Evolutionary conservation across 2,797 vertebrate species (phyloP).

Genomic region (Danio choprae): DNA sequence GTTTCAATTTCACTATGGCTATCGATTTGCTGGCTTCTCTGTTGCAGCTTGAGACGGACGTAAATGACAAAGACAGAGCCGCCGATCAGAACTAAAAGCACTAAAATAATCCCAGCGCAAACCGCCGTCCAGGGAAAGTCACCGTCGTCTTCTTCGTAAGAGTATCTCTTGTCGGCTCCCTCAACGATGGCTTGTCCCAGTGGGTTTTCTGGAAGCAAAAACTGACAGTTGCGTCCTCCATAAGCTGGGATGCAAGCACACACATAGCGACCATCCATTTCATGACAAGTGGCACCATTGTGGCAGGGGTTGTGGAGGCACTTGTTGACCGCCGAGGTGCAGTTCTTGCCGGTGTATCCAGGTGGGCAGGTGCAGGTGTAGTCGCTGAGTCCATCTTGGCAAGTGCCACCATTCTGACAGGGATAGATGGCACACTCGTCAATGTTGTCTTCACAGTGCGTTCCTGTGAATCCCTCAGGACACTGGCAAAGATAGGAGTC

Average conservation of each 20-base stretch:
- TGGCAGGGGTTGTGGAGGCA: constrained; percentile 94
- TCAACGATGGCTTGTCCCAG: constrained; percentile 73
- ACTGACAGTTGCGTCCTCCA: constrained; percentile 95
- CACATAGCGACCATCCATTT: constrained; percentile 88
- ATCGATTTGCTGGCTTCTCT: constrained; percentile 80
- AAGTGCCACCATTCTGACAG: constrained; percentile 91
- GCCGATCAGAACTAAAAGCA: constrained; percentile 90
- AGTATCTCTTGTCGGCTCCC: constrained; percentile 74
- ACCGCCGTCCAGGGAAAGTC: constrained; percentile 94
- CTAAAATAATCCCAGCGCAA: constrained; percentile 91
- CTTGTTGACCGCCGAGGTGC: constrained; percentile 87
- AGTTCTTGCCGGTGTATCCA: constrained; percentile 93
- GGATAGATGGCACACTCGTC: constrained; percentile 87
- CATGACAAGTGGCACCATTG: constrained; percentile 96
- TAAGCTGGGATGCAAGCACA: constrained; percentile 93
- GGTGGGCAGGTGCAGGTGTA: constrained; percentile 93
- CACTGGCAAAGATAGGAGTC: constrained; percentile 94
- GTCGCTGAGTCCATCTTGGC: constrained; percentile 86
- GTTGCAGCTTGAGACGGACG: constrained; percentile 87
- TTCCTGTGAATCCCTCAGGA: constrained; percentile 89
- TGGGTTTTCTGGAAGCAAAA: constrained; percentile 86
- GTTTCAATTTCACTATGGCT: constrained; percentile 89
- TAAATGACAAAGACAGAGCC: constrained; percentile 89
- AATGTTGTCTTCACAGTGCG: constrained; percentile 85
- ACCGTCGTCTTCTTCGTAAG: constrained; percentile 74